A percentile compares a stretch with the other conserved stretches of the same genome.
Conservation (phyloP, 2,113 vertebrate species). For the Delphinapterus leucas region DNA sequence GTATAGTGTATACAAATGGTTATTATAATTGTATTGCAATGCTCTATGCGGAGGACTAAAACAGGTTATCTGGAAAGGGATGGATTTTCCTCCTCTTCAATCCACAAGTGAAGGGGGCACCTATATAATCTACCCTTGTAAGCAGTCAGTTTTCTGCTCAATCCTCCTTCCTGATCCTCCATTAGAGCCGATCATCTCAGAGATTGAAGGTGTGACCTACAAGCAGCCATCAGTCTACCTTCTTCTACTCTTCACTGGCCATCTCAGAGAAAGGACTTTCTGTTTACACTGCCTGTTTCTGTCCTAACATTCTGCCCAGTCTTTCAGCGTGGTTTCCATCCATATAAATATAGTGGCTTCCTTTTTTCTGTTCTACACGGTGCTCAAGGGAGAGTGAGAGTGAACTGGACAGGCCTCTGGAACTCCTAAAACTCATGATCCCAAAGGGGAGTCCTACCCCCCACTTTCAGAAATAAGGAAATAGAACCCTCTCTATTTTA, state of each 20-base stretch:
- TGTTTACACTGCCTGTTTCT: neutral
- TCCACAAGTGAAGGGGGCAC: neutral
- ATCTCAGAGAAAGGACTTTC: neutral
- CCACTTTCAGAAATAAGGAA: neutral
- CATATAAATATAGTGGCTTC: neutral
- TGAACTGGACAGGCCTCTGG: neutral
- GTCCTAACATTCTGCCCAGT: neutral
- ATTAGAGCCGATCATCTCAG: neutral
- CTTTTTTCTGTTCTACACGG: neutral
- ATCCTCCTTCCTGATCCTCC: neutral
- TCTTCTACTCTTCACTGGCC: neutral
- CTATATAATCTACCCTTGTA: neutral
- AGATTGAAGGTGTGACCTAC: neutral
- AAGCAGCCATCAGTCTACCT: neutral
- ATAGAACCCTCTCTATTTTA: neutral
- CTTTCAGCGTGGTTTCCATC: neutral
- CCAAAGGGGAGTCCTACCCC: neutral
- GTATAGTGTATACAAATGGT: neutral
- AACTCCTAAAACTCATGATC: neutral
- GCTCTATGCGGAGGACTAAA: too few species aligned
- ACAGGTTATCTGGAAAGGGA: neutral
- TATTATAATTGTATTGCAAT: neutral
- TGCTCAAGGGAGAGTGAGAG: neutral
- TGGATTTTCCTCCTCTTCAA: neutral
- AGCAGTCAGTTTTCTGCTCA: neutral